Base-by-base conservation (phyloP, 1,140 invertebrate genomes). In the Pachypsylla venusta region DNA sequence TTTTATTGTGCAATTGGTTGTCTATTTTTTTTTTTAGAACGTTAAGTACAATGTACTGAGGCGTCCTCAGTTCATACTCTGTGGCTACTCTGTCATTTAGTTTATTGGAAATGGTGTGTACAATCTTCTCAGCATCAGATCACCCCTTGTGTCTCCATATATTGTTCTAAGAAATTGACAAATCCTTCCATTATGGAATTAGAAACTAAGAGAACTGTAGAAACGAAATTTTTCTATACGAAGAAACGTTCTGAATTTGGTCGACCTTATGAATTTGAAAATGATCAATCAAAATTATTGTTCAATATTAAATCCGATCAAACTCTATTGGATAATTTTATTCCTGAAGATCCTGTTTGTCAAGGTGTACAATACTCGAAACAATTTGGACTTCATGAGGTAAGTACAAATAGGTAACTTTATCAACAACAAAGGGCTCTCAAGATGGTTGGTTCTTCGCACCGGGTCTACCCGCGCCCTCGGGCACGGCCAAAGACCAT, bases 281-380 rank as follows among this genome's bases (percentile, higher is more conserved):
- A 39, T 27, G 25, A 57, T 14, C 39, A 54, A 5, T 27, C 54
- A 7, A 20, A 53, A 19, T 16, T 54, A 19, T 66, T 89, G 20
- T 75, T 85, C 59, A 83, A 84, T 67, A 84, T 89, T 64, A 74
- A 78, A 22, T 79, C 84, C 20, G 82, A 91, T 71, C 75, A 79
- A 30, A 73, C 75, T 2, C 64, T 82, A 25, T 74, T 76, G 60
- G 78, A 81, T 59, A 77, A 86, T 68, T 93, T 82, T 66, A 81
- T 90, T 60, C 74, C 82, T 26, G 72, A 81, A 64, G 83, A 87
- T 73, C 83, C 84, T 0, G 77, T 85, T 3, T 72, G 80, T 61
- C 75, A 78, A 57, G 74, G 69, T 40, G 78, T 79, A 42, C 82
- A 86, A 71, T 80, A 78, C 64, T 77, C 77, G 13, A 76, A 77